Evolutionary conservation across 2,113 vertebrate genomes (phyloP).

Genomic region (Macquaria ambigua): DNA sequence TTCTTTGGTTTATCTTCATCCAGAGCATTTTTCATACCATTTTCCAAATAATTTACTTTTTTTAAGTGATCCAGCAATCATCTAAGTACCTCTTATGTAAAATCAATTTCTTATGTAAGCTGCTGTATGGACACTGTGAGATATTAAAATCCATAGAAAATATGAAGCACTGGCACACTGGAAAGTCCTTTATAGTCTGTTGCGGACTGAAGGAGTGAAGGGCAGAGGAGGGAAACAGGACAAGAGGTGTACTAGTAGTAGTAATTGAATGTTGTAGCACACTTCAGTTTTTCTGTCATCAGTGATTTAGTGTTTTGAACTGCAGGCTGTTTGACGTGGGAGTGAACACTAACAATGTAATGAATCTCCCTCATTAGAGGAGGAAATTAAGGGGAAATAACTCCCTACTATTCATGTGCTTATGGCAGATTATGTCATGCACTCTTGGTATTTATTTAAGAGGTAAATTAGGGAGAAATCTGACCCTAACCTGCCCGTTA

Average conservation of each 20-base stretch:
- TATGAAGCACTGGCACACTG: not conserved
- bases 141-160: constrained; percentile 13
- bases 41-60: constrained; percentile 31
- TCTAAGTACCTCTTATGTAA: constrained; percentile 48
- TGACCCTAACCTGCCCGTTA: not conserved
- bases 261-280: not conserved
- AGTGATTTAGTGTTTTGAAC: not conserved
- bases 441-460: not conserved
- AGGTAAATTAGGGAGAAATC: not conserved
- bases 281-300: too few relatives aligned
- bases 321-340: not conserved
- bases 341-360: not conserved
- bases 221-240: too few relatives aligned
- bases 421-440: not conserved
- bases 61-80: constrained; percentile 36
- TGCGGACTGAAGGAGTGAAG: not conserved
- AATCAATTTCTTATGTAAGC: constrained; percentile 38
- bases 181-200: not conserved
- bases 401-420: not conserved
- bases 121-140: not conserved
- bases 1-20: not conserved
- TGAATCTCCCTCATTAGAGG: not conserved
- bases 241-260: too few relatives aligned
- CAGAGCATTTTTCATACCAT: not conserved
- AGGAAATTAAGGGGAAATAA: not conserved